Evolutionary conservation across 2,797 vertebrate genomes (phyloP).

Genomic region (Helarctos malayanus): DNA sequence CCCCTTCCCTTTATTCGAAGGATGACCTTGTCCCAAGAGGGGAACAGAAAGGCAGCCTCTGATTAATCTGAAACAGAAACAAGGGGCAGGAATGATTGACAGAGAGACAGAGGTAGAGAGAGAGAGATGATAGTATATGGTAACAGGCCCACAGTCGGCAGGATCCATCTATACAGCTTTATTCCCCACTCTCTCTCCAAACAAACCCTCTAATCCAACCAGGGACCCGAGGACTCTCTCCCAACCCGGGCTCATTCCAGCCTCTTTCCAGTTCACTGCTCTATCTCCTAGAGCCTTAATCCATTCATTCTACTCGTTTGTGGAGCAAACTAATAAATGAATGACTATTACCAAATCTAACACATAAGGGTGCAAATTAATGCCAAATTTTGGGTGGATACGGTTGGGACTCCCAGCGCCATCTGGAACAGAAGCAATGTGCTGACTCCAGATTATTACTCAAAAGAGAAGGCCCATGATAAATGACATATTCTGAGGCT

Average conservation of each 20-base stretch:
- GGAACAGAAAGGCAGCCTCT: not conserved
- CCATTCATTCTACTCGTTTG: not conserved
- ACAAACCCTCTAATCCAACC: not conserved
- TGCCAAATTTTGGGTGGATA: not conserved
- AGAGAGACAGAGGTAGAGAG: not conserved
- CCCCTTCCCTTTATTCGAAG: not conserved
- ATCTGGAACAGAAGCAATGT: not conserved
- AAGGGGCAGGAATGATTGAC: not conserved
- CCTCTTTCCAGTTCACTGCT: not conserved
- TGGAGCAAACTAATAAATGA: conserved; percentile 11
- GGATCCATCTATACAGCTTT: not conserved
- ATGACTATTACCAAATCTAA: not conserved
- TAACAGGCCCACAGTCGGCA: not conserved
- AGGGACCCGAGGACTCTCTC: not conserved
- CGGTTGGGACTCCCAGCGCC: not conserved
- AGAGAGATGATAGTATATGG: not conserved
- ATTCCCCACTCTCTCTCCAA: not conserved
- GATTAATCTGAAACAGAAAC: conserved; percentile 10
- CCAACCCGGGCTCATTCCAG: not conserved
- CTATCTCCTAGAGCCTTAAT: not conserved
- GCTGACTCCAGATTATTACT: not conserved
- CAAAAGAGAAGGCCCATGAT: not conserved
- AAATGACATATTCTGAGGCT: not conserved
- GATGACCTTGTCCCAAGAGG: not conserved
- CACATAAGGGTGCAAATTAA: not conserved